A percentile compares a stretch with the other conserved stretches of the same genome.
These are phyloP conservation scores for Halichoeres trimaculatus DNA, from an alignment of 2,113 vertebrate species.

Conservation along the genomic window DNA sequence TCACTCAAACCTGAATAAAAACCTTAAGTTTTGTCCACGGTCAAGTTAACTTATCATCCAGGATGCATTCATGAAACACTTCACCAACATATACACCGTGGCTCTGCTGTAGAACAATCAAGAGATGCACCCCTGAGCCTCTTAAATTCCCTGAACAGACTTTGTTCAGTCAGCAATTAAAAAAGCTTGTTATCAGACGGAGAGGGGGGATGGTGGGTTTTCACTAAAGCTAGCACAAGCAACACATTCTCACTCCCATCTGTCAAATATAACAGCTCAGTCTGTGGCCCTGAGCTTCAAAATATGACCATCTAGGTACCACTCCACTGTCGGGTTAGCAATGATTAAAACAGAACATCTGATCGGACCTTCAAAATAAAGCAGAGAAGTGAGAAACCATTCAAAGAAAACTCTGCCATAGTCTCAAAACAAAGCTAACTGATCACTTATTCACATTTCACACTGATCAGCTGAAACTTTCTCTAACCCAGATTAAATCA, in stretches of 20 bases:
- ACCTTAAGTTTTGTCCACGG: not conserved
- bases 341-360: no score
- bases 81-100: not conserved
- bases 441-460: no score
- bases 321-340: no score
- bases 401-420: no score
- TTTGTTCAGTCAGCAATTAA: slow-evolving; percentile 7
- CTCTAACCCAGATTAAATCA: no score
- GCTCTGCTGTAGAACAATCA: slow-evolving; percentile 6
- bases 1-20: slow-evolving; percentile 6
- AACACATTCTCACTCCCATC: not conserved
- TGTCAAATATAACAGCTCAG: not conserved
- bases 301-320: not conserved
- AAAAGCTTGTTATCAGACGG: not conserved
- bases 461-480: no score
- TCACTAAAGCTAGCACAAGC: slow-evolving; percentile 6
- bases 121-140: not conserved
- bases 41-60: not conserved
- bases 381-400: no score
- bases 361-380: no score
- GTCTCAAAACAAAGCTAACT: no score
- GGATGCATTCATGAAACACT: not conserved
- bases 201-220: slow-evolving; percentile 1
- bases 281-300: not conserved
- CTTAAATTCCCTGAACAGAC: slow-evolving; percentile 16